Base-by-base conservation (phyloP, 2,797 vertebrate species). In the Uromys caudimaculatus region DNA sequence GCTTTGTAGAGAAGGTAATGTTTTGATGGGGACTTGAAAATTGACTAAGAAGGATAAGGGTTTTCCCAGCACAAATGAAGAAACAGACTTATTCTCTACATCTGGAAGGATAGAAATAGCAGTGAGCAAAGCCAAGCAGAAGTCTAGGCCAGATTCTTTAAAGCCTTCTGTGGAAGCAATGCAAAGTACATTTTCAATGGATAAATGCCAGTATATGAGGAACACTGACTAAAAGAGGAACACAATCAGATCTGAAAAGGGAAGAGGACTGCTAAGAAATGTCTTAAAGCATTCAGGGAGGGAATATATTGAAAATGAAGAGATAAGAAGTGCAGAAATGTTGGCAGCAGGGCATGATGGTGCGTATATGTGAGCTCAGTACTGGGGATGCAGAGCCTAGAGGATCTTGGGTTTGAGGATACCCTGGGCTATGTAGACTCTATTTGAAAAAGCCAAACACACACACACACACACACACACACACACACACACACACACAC, bases 261-360 rank as follows among this genome's bases (percentile, higher is more conserved):
- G 90, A 94, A 79, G 38, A 60, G n/a, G 29, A 93, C 21, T 94
- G 24, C 13, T 73, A 91, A 96, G 29, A 88, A n/a, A 79, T 79
- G 85, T 85, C 32, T 58, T 90, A 85, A 96, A n/a, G 35, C 90
- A 77, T 7, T 29, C 32, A 89, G 77, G 58, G n/a, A 56, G 21
- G 67, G 44, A 81, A n/a, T 32, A 58, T 79, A 2, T 67, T 10
- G 3, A 90, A 92, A 71, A 73, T 11, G 8, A 4, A 82, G 73
- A 90, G 47, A 87, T 76, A 69, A 77, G 85, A 92, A 90, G 62
- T 90, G 56, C 35, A 71, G 64, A 75, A 71, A 75, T 75, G 38
- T 13, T 75, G 27, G 17, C 16, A 75, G 10, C 52, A 58, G 52
- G 86, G 24, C 13, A 75, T 88, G n/a, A 38, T 16, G 52, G 67